phyloP scores from a whole-genome alignment of 1,140 invertebrate genomes.

The Monochamus saltuarius region DNA sequence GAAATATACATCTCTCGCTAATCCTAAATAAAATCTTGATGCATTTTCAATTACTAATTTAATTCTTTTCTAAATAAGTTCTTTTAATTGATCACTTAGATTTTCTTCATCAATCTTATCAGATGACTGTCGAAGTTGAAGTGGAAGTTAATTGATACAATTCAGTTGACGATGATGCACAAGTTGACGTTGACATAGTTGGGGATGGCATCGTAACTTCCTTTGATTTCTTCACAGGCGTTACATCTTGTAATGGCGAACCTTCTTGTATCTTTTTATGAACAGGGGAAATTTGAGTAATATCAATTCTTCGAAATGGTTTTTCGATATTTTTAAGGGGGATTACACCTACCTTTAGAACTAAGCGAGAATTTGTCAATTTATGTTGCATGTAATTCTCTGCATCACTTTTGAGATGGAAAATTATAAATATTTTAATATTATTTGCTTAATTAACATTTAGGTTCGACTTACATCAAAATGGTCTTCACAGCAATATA shows the following conservation, averaged over 20 bases:
- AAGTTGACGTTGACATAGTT: too few relatives aligned
- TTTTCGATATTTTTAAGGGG: not conserved
- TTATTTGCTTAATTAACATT: conserved; percentile 4
- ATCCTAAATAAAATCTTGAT: conserved; percentile 11
- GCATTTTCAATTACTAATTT: conserved; percentile 3
- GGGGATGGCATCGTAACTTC: too few relatives aligned
- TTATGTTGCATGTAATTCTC: conserved; percentile 4
- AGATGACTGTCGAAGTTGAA: conserved; percentile 7
- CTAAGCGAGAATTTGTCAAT: conserved; percentile 5
- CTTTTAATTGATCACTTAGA: conserved; percentile 2
- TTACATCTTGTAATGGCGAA: too few relatives aligned
- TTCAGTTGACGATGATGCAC: too few relatives aligned
- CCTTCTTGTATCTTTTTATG: too few relatives aligned
- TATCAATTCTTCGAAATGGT: not conserved
- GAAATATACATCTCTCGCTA: conserved; percentile 3
- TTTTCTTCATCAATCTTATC: not conserved
- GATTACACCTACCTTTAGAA: not conserved
- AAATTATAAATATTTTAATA: conserved; percentile 1
- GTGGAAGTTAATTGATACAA: not conserved
- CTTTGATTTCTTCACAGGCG: too few relatives aligned
- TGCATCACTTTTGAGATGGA: conserved; percentile 11
- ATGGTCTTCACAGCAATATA: conserved; percentile 14
- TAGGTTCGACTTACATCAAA: conserved; percentile 17
- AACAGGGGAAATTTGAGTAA: not conserved
- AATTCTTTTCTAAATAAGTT: not conserved